Base-by-base conservation (phyloP, 1,140 invertebrate species). In the Aphaenogaster floridana region DNA sequence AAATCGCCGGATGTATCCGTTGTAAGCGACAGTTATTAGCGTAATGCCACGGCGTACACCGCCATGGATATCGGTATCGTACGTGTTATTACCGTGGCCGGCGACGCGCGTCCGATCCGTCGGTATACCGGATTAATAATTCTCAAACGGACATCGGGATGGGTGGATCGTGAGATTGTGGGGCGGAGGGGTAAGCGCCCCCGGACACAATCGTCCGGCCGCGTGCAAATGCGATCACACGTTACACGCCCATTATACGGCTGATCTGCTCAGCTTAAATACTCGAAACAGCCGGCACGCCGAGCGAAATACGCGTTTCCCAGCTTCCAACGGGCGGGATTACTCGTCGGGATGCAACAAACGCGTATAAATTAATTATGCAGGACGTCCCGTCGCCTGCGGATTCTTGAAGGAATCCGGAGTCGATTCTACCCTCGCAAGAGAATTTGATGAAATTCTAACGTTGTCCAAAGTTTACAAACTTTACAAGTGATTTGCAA, bases 81-180 rank as follows among this genome's bases (percentile, higher is more conserved):
- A 34, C 63, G 78, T 68, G 78, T 80, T 68, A 80, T 80, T 80
- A 80, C n/a, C n/a, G 63, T 68, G 7, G 34, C 63, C 48, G 77
- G 66, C 77, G 77, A 80, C 77, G 77, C 77, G 77, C 77, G 77
- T 52, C 77, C 77, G n/a, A 66, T 66, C 77, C 48, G 61, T 79
- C 61, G 36, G 78, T 68, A 50, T 34, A 42, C 8, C 78, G 48
- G 78, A 80, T 80, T 80, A 80, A 80, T 80, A 80, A 80, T 80
- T 68, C 78, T 80, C 78, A 80, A 80, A 80, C 61, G 48, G 63
- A 80, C 63, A 79, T 66, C 45, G 63, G n/a, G 28, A 7, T 8
- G n/a, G 71, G 15, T 17, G 5, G 15, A 13, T 69, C 66, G 34
- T 3, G 45, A 17, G 34, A 36, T 13, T 52, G 6, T 5, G 34